Evolutionary conservation across 2,797 vertebrate species (phyloP).

Genomic region (Lepus townsendii): DNA sequence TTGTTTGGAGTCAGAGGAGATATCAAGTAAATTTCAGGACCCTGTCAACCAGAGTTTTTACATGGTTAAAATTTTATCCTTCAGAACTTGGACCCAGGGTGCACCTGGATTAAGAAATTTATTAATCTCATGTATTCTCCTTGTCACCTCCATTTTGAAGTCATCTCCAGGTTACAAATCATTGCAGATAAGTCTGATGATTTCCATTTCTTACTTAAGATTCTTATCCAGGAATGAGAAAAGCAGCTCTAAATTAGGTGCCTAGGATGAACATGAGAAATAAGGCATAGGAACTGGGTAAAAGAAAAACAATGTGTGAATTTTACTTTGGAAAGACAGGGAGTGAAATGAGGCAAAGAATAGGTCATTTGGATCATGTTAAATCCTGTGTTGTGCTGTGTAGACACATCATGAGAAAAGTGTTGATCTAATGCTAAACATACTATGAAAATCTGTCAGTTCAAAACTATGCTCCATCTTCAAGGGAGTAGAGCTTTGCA

Average conservation of each 20-base stretch:
- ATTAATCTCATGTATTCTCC: not conserved
- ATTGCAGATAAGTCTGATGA: conserved; percentile 49
- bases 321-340: conserved; percentile 65
- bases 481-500: conserved; percentile 71
- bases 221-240: conserved; percentile 60
- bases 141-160: not conserved
- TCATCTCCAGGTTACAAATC: conserved; percentile 9
- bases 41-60: not conserved
- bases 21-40: not conserved
- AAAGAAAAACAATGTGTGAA: conserved; percentile 63
- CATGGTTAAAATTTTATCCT: conserved; percentile 27
- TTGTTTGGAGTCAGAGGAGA: not conserved
- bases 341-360: conserved; percentile 70
- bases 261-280: conserved; percentile 57
- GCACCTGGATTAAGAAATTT: conserved; percentile 4
- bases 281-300: conserved; percentile 1
- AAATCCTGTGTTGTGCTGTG: conserved; percentile 64
- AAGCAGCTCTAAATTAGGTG: conserved; percentile 67
- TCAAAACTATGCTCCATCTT: conserved; percentile 68
- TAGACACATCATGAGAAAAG: conserved; percentile 70
- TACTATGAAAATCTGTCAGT: conserved; percentile 75
- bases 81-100: conserved; percentile 32
- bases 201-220: not conserved
- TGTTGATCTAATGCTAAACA: conserved; percentile 76
- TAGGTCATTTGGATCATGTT: conserved; percentile 62